Evolutionary conservation across 2,113 vertebrate species (phyloP), one percentile per base, ranked within the genome.

Genomic region (Halichoerus grypus): DNA sequence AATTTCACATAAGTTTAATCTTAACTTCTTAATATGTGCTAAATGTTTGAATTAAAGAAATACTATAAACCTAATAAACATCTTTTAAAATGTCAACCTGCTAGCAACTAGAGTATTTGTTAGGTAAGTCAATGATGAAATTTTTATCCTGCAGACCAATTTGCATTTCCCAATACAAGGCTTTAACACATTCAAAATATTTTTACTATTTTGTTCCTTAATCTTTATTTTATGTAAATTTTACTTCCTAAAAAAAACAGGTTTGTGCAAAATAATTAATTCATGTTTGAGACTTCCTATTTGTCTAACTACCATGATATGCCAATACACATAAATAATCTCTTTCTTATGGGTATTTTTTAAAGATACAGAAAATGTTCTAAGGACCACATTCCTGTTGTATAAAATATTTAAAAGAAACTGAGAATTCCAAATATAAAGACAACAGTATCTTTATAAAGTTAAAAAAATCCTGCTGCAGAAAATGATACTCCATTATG

Each of bases 321-420:
- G 63, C 18, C 13, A 76, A 76, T 76, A 67, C 4, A 86, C 3
- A 69, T 76, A 93, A 81, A 81, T 49, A 42, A 71, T 69, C 65
- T 69, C 80, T 49, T 84, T 84, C 84, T 87, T n/a, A 71, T 49
- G 12, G 46, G 61, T 82, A 24, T 13, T 88, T 94, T 94, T 92
- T 85, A 96, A 94, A 96, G 72, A 91, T 33, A 94, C 2, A 90
- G 22, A 95, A 90, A 93, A 76, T 2, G 4, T 93, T 93, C 28
- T 59, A 91, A 88, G 46, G 49, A 84, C 71, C 88, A 80, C 21
- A 71, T 46, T n/a, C 5, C n/a, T 21, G 0, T 16, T 61, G 39
- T 16, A 86, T 77, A 69, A 87, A 91, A 51, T 51, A 39, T 8
- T 91, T 93, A 33, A 83, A 76, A 93, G 65, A 95, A 88, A 94